Evolutionary conservation across 2,888 invertebrate genomes (phyloP), one percentile per base, ranked within the genome.

Genomic region (Cylloceria caligata): DNA sequence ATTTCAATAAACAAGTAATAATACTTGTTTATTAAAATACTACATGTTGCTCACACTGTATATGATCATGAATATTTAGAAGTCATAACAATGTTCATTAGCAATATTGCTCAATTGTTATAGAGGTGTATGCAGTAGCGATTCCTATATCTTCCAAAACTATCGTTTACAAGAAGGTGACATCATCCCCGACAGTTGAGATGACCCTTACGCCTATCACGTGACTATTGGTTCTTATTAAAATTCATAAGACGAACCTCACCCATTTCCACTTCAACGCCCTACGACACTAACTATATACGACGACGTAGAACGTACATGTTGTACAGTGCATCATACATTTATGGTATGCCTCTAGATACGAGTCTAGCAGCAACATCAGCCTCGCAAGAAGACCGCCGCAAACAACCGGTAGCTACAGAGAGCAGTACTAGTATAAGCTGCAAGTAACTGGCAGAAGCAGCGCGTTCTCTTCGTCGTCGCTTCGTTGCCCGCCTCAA

Each of bases 231-330:
- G 83, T 75, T 45, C 84, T 84, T 87, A 88, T 90, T 89, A 89
- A 90, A 90, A 90, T 90, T 90, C 90, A 90, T 90, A 89, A 90
- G 88, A 84, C 84, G 67, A 78, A 49, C 77, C 39, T 82, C 83
- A 81, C 80, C 84, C 85, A 81, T 88, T 87, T 85, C 85, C 88
- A 87, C 86, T 87, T 88, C 86, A 87, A 76, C 86, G 75, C 84
- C 81, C 83, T 64, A 55, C 45, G 57, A 65, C 57, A 55, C 9
- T 39, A 19, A 27, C 24, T 21, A 13, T 55, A 64, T 57, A 67
- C 55, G 57, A 57, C 68, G 42, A 45, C 67, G 72, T n/a, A 34
- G 68, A 65, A 74, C 76, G 57, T 65, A 69, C 77, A 69, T 45
- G 60, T 67, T 75, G 45, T 16, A 72, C 76, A 74, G 72, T 84